These are phyloP conservation scores for Hycleus cichorii DNA, from an alignment of 1,140 invertebrate genomes.

Conservation along the genomic window DNA sequence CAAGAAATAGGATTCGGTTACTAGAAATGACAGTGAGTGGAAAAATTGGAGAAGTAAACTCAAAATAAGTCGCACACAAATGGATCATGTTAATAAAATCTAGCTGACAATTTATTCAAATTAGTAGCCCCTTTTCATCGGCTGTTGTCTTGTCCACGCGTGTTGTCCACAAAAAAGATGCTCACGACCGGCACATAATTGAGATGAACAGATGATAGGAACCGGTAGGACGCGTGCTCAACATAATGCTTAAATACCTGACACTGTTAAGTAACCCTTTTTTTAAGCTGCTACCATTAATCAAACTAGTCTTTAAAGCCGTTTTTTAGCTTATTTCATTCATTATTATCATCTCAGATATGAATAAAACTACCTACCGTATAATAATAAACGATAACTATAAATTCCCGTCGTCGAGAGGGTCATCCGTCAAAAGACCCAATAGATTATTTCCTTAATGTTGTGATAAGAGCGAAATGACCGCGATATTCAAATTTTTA, in stretches of 20 bases:
- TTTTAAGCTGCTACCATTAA: background rate
- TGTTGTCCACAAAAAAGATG: slow-evolving; percentile 15
- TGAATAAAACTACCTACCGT: too few relatives aligned
- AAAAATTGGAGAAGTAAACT: background rate
- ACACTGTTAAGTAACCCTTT: slow-evolving; percentile 13
- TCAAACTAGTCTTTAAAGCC: background rate
- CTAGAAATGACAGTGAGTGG: background rate
- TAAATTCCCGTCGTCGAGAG: too few relatives aligned
- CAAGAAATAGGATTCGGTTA: slow-evolving; percentile 13
- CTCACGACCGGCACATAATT: background rate
- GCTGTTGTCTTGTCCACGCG: slow-evolving; percentile 16
- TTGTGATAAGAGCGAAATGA: slow-evolving; percentile 40
- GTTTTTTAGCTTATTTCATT: background rate
- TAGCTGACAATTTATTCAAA: slow-evolving; percentile 5
- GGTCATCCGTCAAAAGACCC: slow-evolving; percentile 33
- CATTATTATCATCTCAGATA: slow-evolving; percentile 1
- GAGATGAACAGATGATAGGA: slow-evolving; percentile 22
- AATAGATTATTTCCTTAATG: slow-evolving; percentile 38
- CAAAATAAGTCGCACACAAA: background rate
- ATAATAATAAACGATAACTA: too few relatives aligned
- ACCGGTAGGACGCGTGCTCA: slow-evolving; percentile 22
- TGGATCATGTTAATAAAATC: too few relatives aligned
- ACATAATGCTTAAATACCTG: slow-evolving; percentile 18
- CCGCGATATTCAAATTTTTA: slow-evolving; percentile 45
- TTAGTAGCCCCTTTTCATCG: slow-evolving; percentile 2